phyloP scores from a whole-genome alignment of 2,797 vertebrate genomes.

The Botia kubotai region DNA sequence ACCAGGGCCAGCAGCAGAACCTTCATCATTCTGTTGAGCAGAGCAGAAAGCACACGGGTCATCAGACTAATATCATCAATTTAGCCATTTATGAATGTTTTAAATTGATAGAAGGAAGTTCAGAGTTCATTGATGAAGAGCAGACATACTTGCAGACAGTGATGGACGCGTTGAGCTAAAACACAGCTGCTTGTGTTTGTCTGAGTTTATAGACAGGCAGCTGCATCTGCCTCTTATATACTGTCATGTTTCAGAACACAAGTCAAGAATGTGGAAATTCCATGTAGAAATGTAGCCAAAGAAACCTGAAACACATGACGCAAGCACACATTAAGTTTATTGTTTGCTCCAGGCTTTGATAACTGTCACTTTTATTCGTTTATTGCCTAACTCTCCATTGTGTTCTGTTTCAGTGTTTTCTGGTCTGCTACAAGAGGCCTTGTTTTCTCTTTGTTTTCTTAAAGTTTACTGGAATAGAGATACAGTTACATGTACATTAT shows the following conservation, averaged over 20 bases:
- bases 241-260: neutral
- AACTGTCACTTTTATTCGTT: neutral
- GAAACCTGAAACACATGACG: neutral
- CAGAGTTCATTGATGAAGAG: too few species aligned
- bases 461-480: too few species aligned
- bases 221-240: conserved; percentile 17
- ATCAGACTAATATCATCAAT: too few species aligned
- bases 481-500: neutral
- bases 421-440: too few species aligned
- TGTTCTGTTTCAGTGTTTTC: neutral
- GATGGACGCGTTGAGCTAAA: neutral
- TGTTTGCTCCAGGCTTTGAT: conserved; percentile 5
- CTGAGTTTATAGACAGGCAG: neutral
- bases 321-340: neutral
- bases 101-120: too few species aligned
- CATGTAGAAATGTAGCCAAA: neutral
- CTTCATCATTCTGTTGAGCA: conserved; percentile 69
- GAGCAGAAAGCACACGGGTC: neutral
- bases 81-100: too few species aligned
- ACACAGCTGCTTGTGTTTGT: neutral
- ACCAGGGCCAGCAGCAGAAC: conserved; percentile 66
- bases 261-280: neutral
- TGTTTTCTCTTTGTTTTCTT: too few species aligned
- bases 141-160: neutral
- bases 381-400: neutral